phyloP scores from a whole-genome alignment of 2,888 invertebrate species.

The Didymodactylos carnosus region DNA sequence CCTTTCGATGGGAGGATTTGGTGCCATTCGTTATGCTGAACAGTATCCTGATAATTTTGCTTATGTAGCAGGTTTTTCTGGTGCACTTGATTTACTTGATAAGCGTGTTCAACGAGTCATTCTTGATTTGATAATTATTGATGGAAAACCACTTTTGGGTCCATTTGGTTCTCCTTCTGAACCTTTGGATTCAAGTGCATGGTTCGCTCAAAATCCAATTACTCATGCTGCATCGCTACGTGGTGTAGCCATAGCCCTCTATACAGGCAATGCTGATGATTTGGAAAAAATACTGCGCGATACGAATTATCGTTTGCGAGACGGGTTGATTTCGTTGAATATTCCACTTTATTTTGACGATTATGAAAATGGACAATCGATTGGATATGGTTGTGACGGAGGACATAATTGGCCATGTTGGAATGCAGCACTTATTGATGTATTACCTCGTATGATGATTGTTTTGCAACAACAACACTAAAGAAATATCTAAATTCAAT shows the following conservation, averaged over 20 bases:
- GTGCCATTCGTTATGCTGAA: neutral
- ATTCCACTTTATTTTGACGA: neutral
- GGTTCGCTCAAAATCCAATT: neutral
- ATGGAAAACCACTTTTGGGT: neutral
- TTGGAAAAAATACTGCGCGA: neutral
- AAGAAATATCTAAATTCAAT: too few species aligned
- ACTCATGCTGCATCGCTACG: neutral
- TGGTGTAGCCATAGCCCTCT: neutral
- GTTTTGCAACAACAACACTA: neutral
- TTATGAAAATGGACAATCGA: neutral
- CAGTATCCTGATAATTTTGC: neutral
- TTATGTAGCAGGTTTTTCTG: neutral
- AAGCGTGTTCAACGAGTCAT: neutral
- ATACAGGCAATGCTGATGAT: neutral
- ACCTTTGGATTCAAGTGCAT: neutral
- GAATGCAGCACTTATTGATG: neutral
- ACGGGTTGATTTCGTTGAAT: neutral
- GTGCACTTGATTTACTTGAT: neutral
- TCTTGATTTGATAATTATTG: neutral
- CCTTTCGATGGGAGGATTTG: neutral
- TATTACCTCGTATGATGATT: neutral
- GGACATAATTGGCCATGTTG: neutral
- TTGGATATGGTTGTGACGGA: neutral
- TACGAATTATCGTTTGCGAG: neutral
- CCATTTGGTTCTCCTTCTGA: neutral